Base-by-base conservation (phyloP, 37 sponge, comb jelly and placozoan genomes). In the Diacarnus erythraeanus region DNA sequence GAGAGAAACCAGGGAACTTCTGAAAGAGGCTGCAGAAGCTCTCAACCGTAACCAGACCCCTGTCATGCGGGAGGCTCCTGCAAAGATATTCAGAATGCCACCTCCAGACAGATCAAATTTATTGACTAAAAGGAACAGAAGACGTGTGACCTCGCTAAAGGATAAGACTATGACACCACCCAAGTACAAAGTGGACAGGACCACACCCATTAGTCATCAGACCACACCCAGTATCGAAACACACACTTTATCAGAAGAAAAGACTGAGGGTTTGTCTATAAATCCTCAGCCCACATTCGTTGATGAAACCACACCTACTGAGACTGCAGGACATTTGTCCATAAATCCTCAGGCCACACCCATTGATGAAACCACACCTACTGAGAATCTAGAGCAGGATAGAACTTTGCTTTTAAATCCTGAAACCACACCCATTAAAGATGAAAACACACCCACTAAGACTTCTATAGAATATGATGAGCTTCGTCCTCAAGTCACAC, bases 1-100 rank as follows among this genome's bases (percentile, higher is more conserved):
- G 10, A 44, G 42, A 20, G 79, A 79, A 38, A 26, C 66, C 0
- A 30, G 18, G 37, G 40, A 47, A 42, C 12, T 69, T 0, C 31
- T 69, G 3, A 31, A 43, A 42, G 69, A 79, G 66, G 69, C 69
- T 30, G 79, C 69, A 6, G 69, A 79, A 33, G 31, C 69, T 25
- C 34, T 69, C 27, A 79, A 79, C n/a, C 34, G 56, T 4, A 61
- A 77, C 1, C 64, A 77, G 63, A 77, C 77, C 9, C 77, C 77
- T 22, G 65, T 77, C 20, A 23, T 3, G 2, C 38, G 77, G 8
- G 38, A 35, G 18, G 26, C 59, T 43, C 77, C 77, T 41, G 9
- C 77, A 33, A 74, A 41, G 27, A 57, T 74, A 29, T 42, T n/a
- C 71, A 71, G 26, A n/a, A 36, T 42, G 42, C 71, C 71, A 22